A percentile compares a stretch with the other conserved stretches of the same genome.
phyloP scores from a whole-genome alignment of 2,113 vertebrate species.

The Ochotona curzoniae region DNA sequence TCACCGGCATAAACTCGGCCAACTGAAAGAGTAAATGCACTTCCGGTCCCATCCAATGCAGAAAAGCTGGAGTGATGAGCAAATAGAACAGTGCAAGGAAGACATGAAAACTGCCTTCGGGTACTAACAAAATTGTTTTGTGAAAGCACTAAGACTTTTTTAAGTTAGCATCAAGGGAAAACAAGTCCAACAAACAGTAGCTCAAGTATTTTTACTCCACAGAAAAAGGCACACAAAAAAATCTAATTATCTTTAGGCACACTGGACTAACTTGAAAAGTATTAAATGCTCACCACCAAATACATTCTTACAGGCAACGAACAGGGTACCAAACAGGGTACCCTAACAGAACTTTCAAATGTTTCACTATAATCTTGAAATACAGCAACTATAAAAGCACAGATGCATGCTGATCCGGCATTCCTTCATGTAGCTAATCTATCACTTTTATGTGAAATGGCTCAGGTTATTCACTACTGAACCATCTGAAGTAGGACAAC shows the following conservation, averaged over 20 bases:
- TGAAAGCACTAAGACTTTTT: neutral
- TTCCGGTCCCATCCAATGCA: neutral
- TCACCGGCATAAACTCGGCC: neutral
- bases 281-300: neutral
- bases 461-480: neutral
- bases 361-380: too few species aligned
- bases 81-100: neutral
- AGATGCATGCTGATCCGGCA: neutral
- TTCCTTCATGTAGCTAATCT: conserved; percentile 5
- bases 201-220: conserved; percentile 32
- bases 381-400: neutral
- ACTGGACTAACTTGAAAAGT: neutral
- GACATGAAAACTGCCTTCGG: neutral
- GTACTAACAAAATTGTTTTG: conserved; percentile 1
- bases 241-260: neutral
- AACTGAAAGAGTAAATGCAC: neutral
- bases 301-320: neutral
- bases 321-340: neutral
- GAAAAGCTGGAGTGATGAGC: neutral
- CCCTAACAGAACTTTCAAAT: too few species aligned
- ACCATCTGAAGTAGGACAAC: neutral
- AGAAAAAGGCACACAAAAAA: conserved; percentile 13
- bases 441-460: conserved; percentile 7
- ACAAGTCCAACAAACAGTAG: neutral
- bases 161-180: too few species aligned